Conservation (phyloP, 2,113 vertebrate genomes). For the Phalacrocorax aristotelis region DNA sequence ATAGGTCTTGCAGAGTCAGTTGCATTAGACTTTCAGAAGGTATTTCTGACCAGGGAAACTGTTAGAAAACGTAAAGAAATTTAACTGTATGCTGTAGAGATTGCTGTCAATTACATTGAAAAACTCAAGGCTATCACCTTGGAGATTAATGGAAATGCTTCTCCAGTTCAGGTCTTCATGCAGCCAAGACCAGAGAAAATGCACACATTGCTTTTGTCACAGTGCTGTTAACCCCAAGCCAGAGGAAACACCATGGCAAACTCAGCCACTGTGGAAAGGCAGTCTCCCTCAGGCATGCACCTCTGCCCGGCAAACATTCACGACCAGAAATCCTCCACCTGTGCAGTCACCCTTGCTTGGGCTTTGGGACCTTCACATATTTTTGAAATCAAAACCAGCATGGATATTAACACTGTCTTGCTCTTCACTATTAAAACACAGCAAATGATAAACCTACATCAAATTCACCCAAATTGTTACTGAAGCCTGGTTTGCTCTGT, state of each 20-base stretch:
- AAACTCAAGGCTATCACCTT: background rate
- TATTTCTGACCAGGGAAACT: background rate
- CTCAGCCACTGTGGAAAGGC: rapidly evolving
- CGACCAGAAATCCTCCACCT: background rate
- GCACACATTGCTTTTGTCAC: rapidly evolving
- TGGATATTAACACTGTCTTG: background rate
- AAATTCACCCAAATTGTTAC: background rate
- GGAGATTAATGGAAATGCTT: background rate
- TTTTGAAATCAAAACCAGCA: background rate
- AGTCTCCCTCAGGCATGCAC: too few relatives aligned
- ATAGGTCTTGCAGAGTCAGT: background rate
- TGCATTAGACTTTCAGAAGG: background rate
- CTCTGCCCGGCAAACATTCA: background rate
- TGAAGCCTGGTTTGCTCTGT: background rate
- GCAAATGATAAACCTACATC: background rate
- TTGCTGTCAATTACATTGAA: background rate
- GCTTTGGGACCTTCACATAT: background rate
- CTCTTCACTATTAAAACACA: background rate
- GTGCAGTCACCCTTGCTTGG: background rate
- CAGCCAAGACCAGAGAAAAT: background rate
- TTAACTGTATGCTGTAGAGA: background rate
- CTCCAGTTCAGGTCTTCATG: rapidly evolving
- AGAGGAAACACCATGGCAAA: background rate
- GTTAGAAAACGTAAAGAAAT: background rate
- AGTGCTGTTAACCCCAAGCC: too few relatives aligned